Evolutionary conservation across 2,888 invertebrate species (phyloP), one percentile per base, ranked within the genome.

Genomic region (Aquatica leii): DNA sequence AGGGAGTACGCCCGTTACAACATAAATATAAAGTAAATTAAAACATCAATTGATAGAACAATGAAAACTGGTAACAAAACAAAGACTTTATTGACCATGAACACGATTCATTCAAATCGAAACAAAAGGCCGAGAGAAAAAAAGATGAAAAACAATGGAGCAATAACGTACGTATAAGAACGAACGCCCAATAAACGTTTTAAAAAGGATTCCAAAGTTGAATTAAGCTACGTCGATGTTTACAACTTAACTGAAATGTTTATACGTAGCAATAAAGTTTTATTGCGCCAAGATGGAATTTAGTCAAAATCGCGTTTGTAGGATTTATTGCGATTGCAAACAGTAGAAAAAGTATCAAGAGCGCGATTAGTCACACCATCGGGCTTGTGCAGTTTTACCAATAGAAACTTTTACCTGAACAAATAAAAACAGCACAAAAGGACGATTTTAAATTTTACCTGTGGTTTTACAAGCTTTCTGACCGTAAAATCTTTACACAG

Each of bases 401-500:
- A n/a, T n/a, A n/a, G 12, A 52, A 54, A 54, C 12, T 54, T 6
- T 54, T 54, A 55, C 55, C 55, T 55, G 55, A 20, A n/a, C n/a
- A n/a, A n/a, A n/a, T n/a, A n/a, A n/a, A n/a, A n/a, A n/a, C n/a
- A n/a, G n/a, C n/a, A 14, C 34, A 12, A 35, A 54, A 24, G 41
- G 24, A 18, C 40, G 37, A 57, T 49, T 48, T 50, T 12, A 9
- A 48, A n/a, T 31, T 46, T 34, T 53, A 60, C 60, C 60, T 60
- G 60, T 18, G 41, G 15, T 31, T 31, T 21, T n/a, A n/a, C n/a
- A n/a, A 60, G 52, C 53, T 53, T 17, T 40, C 40, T 6, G 46
- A 34, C 62, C 58, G 58, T 62, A 52, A 62, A 62, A 62, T 62
- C 46, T 54, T 62, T 48, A 58, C 57, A 52, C 62, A 52, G 48